Percentiles rank a stretch among this genome's conserved stretches.
Conservation (phyloP, 2,797 vertebrate genomes). For the Coccyzus lansbergi region DNA sequence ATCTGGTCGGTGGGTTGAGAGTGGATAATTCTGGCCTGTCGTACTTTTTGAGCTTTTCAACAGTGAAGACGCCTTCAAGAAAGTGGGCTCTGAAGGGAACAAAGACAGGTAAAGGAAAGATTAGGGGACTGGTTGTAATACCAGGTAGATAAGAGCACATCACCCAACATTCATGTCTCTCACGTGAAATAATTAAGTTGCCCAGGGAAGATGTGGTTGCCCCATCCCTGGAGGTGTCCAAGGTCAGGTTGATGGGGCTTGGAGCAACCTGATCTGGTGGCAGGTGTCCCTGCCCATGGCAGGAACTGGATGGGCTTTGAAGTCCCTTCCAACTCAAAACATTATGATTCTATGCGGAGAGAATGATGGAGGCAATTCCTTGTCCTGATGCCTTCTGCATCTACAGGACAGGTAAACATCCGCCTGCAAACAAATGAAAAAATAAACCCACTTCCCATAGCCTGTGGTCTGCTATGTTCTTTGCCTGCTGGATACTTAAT, state of each 20-base stretch:
- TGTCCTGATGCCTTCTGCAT: background rate
- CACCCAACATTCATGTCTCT: background rate
- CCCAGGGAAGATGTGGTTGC: no score
- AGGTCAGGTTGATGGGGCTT: no score
- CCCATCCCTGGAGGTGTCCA: no score
- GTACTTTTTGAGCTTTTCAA: conserved; percentile 80
- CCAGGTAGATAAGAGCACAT: background rate
- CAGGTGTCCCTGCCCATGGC: no score
- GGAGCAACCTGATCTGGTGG: no score
- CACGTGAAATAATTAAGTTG: background rate
- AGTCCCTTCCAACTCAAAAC: no score
- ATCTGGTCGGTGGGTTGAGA: conserved; percentile 78
- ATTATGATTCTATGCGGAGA: background rate
- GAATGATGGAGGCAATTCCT: background rate
- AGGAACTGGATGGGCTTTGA: no score
- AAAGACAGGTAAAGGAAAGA: background rate
- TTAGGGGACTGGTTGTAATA: background rate
- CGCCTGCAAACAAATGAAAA: background rate
- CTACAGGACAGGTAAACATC: background rate
- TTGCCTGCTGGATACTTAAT: background rate
- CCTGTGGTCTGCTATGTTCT: background rate
- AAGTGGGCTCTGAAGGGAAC: conserved; percentile 84
- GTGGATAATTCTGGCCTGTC: conserved; percentile 79
- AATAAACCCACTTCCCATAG: background rate
- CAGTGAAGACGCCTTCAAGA: conserved; percentile 82